Evolutionary conservation across 1,140 invertebrate genomes (phyloP).

Genomic region (Lepidostoma basale): DNA sequence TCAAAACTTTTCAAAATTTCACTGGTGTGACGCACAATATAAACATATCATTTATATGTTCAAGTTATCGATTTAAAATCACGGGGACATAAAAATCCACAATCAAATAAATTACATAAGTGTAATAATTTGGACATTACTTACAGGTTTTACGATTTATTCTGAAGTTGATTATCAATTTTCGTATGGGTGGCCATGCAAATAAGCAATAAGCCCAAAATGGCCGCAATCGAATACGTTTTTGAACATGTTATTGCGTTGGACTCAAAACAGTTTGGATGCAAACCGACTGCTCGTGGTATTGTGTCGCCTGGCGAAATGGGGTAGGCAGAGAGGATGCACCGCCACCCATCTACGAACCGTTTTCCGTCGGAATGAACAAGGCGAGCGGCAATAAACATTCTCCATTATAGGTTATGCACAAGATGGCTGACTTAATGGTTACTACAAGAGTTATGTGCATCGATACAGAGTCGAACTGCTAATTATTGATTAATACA

Average conservation of each 20-base stretch:
- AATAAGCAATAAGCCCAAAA: background rate
- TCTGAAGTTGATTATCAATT: background rate
- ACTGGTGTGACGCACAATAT: too few relatives aligned
- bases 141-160: background rate
- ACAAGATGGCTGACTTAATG: slow-evolving; percentile 20
- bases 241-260: too few relatives aligned
- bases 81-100: too few relatives aligned
- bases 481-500: too few relatives aligned
- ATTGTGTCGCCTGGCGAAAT: background rate
- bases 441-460: background rate
- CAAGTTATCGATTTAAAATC: too few relatives aligned
- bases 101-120: too few relatives aligned
- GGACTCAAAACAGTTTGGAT: too few relatives aligned
- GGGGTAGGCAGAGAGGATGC: too few relatives aligned
- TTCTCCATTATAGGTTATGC: slow-evolving; percentile 17
- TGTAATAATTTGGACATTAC: too few relatives aligned
- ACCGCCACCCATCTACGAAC: background rate
- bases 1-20: too few relatives aligned
- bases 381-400: slow-evolving; percentile 7
- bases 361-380: background rate
- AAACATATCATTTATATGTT: too few relatives aligned
- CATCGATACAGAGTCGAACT: background rate
- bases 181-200: background rate
- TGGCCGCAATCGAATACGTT: too few relatives aligned
- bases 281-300: background rate